Evolutionary conservation across 2,797 vertebrate genomes (phyloP).

Genomic region (Epinephelus coioides): DNA sequence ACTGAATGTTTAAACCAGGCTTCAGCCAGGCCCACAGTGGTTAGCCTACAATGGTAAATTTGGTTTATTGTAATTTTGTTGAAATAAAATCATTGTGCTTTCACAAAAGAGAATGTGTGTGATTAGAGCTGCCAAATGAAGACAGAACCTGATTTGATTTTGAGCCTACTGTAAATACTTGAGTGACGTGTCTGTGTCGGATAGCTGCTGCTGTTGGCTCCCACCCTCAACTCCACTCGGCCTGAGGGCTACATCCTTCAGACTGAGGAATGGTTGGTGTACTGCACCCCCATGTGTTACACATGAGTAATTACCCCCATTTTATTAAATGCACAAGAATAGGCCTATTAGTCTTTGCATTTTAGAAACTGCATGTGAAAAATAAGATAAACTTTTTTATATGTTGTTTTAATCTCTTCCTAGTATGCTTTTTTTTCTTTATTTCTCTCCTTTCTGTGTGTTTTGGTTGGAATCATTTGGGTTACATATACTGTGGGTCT

Average conservation of each 20-base stretch:
- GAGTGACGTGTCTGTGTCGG: background rate
- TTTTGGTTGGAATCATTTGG: background rate
- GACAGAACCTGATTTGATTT: background rate
- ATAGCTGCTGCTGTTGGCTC: background rate
- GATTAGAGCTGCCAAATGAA: background rate
- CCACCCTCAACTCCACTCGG: background rate
- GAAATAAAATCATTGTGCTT: background rate
- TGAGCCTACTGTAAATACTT: background rate
- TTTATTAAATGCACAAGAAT: background rate
- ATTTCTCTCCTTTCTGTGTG: background rate
- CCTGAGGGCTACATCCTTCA: slow-evolving; percentile 20
- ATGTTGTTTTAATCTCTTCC: background rate
- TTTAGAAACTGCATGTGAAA: background rate
- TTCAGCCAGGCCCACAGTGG: no score
- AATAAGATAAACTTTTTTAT: background rate
- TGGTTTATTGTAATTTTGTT: background rate
- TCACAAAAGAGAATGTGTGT: background rate
- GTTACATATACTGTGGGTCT: background rate
- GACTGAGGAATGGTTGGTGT: background rate
- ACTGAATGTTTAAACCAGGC: no score
- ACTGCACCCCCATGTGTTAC: slow-evolving; percentile 14
- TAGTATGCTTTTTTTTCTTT: background rate
- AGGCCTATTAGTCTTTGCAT: no score
- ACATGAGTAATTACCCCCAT: background rate
- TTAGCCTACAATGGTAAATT: background rate